Evolutionary conservation across 2,888 invertebrate species (phyloP).

Genomic region (Caenorhabditis drosophilae): DNA sequence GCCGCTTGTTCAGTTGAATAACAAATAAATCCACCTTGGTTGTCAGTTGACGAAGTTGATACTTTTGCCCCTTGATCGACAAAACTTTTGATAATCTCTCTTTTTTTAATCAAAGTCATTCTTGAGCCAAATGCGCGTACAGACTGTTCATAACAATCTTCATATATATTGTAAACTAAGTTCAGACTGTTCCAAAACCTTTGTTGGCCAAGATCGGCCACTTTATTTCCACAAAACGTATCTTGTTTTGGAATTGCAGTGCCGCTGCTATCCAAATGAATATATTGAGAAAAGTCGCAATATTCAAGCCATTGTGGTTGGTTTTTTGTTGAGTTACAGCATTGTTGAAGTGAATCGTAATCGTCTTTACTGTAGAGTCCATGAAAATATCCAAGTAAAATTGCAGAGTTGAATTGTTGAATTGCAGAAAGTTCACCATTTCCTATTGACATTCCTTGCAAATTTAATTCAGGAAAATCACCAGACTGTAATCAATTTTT

Average conservation of each 20-base stretch:
- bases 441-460: slow-evolving; percentile 61
- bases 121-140: slow-evolving; percentile 38
- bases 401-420: slow-evolving; percentile 52
- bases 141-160: slow-evolving; percentile 59
- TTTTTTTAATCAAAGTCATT: slow-evolving; percentile 21
- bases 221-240: slow-evolving; percentile 36
- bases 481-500: slow-evolving; percentile 32
- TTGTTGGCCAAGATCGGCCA: slow-evolving; percentile 39
- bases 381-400: slow-evolving; percentile 53
- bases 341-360: slow-evolving; percentile 44
- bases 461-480: slow-evolving; percentile 50
- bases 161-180: slow-evolving; percentile 58
- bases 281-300: slow-evolving; percentile 54
- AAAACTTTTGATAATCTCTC: slow-evolving; percentile 21
- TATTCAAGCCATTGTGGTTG: slow-evolving; percentile 48
- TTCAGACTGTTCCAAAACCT: slow-evolving; percentile 47
- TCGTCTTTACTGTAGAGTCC: slow-evolving; percentile 51
- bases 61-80: slow-evolving; percentile 46
- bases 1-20: slow-evolving; percentile 45
- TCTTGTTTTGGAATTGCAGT: slow-evolving; percentile 39
- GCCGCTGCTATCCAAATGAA: slow-evolving; percentile 37
- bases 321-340: slow-evolving; percentile 41
- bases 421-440: slow-evolving; percentile 57
- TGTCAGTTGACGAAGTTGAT: slow-evolving; percentile 41
- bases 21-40: slow-evolving; percentile 54